These are phyloP conservation scores for Himalopsyche tibetana DNA, from an alignment of 2,888 invertebrate genomes.

Conservation along the genomic window DNA sequence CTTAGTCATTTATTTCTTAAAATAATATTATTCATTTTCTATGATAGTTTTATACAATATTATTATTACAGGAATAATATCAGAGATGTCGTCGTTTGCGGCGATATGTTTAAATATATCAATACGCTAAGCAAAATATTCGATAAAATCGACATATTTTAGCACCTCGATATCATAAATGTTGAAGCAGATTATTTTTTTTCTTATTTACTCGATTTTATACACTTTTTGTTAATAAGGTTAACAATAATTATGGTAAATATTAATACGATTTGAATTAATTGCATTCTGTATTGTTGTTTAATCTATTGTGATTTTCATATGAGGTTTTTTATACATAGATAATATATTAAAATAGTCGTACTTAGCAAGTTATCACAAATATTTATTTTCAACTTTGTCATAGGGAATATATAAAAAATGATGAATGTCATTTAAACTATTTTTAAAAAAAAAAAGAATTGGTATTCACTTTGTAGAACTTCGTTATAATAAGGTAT, in stretches of 20 bases:
- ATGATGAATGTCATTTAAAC: no score
- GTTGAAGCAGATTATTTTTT: neutral
- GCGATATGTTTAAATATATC: neutral
- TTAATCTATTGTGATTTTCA: neutral
- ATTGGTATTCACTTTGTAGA: no score
- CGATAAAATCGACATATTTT: neutral
- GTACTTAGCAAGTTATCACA: neutral
- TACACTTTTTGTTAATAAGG: neutral
- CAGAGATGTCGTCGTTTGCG: neutral
- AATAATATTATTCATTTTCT: neutral
- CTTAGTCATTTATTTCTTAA: neutral
- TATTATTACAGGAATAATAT: neutral
- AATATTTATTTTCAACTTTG: no score
- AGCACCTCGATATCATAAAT: slow-evolving; percentile 15
- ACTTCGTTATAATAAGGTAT: no score
- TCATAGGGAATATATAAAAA: no score
- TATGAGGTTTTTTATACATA: neutral
- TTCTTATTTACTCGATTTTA: neutral
- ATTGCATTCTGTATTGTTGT: neutral
- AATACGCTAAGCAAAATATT: slow-evolving; percentile 5
- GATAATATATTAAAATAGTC: neutral
- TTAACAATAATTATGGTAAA: neutral
- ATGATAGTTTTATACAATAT: neutral
- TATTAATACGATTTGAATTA: neutral
- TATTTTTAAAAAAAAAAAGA: no score